phyloP scores from a whole-genome alignment of 2,888 invertebrate species.

The Tenthredo scrophulariae region DNA sequence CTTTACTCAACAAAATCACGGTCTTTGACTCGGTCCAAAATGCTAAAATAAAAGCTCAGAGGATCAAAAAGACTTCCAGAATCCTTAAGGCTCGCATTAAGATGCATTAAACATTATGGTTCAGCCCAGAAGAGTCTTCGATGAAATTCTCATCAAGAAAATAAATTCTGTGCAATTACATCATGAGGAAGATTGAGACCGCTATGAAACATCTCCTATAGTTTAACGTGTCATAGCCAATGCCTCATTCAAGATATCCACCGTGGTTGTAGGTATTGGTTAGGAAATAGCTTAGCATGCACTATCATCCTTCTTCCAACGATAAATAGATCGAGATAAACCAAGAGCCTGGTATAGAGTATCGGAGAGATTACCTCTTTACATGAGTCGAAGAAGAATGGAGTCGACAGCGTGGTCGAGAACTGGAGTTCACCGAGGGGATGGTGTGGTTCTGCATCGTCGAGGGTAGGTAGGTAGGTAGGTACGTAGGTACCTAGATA shows the following conservation, averaged over 20 bases:
- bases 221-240: background rate
- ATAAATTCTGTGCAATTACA: background rate
- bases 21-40: background rate
- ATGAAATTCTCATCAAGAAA: background rate
- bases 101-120: background rate
- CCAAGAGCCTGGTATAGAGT: background rate
- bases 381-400: conserved; percentile 25
- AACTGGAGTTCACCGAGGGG: conserved; percentile 15
- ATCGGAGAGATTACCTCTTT: conserved; percentile 36
- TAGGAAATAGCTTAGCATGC: background rate
- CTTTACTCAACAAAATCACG: background rate
- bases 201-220: background rate
- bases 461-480: background rate
- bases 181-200: background rate
- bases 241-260: background rate
- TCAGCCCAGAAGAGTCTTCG: background rate
- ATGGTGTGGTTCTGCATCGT: background rate
- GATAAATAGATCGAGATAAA: conserved; percentile 49
- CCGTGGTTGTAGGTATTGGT: background rate
- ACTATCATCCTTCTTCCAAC: background rate
- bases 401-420: conserved; percentile 35
- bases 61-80: background rate
- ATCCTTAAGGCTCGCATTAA: background rate
- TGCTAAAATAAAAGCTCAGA: background rate
- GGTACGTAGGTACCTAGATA: background rate